Conservation (phyloP, 1,140 invertebrate species). For the Maconellicoccus hirsutus region DNA sequence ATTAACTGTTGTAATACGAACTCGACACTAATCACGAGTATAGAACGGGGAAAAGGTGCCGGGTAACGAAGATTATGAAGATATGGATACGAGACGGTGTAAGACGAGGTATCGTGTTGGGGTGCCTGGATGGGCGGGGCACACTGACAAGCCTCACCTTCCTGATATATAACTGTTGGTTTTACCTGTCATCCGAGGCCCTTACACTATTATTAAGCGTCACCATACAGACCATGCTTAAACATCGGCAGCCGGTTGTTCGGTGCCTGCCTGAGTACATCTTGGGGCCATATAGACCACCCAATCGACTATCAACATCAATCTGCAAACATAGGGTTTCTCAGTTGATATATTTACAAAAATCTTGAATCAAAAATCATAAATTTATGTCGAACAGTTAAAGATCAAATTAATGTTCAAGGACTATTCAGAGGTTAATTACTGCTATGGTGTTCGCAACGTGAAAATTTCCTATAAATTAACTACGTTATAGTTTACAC, state of each 20-base stretch:
- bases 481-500: neutral
- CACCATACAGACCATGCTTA: neutral
- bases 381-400: neutral
- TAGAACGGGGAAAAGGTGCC: neutral
- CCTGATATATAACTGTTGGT: constrained; percentile 21
- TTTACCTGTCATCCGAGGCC: constrained; percentile 21
- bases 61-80: neutral
- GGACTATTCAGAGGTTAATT: neutral
- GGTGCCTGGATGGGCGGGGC: constrained; percentile 16
- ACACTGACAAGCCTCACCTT: constrained; percentile 18
- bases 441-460: neutral
- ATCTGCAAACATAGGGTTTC: constrained; percentile 17
- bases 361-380: too few relatives aligned
- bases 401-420: neutral
- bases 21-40: constrained; percentile 13
- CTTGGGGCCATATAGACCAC: constrained; percentile 18
- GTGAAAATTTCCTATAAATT: neutral
- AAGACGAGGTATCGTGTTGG: neutral
- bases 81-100: neutral
- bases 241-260: constrained; percentile 16
- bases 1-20: constrained; percentile 8
- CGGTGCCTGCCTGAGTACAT: constrained; percentile 19
- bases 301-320: constrained; percentile 11
- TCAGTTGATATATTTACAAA: neutral
- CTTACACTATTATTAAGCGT: constrained; percentile 19